Percentiles rank a stretch among this genome's conserved stretches.
These are phyloP conservation scores for Dreissena rostriformis DNA, from an alignment of 1,140 invertebrate species.

Conservation along the genomic window DNA sequence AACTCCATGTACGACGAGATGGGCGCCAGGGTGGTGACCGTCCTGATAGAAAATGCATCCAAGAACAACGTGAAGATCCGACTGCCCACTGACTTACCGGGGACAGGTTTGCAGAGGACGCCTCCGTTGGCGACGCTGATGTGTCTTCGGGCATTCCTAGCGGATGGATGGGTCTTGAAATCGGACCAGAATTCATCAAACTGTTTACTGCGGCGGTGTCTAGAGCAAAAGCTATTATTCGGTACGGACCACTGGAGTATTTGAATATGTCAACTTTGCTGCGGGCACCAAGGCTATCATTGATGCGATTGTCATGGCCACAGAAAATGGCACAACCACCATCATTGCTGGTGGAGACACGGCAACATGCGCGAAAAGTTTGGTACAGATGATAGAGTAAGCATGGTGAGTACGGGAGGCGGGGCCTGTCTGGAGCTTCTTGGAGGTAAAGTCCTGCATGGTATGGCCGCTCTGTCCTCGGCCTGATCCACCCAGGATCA, in stretches of 20 bases:
- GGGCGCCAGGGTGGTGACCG: too few species aligned
- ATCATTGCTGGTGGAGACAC: constrained; percentile 99
- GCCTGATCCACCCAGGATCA: constrained; percentile 20
- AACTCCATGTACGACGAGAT: too few species aligned
- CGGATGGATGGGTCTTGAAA: constrained; percentile 96
- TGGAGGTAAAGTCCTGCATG: constrained; percentile 96
- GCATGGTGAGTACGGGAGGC: constrained; percentile 99
- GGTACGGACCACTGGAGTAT: constrained; percentile 99
- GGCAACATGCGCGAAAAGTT: constrained; percentile 98
- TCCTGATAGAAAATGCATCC: too few species aligned
- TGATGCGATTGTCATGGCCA: constrained; percentile 97
- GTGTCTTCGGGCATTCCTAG: too few species aligned
- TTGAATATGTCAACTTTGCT: constrained; percentile 97
- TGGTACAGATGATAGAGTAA: constrained; percentile 97
- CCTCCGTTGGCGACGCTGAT: too few species aligned
- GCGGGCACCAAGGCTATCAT: constrained; percentile 95
- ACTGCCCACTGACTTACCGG: too few species aligned
- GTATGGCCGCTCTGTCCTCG: constrained; percentile 93
- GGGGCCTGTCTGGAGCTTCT: constrained; percentile 98
- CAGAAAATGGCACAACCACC: constrained; percentile 89
- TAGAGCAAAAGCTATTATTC: constrained; percentile 97
- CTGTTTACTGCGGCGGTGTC: constrained; percentile 90
- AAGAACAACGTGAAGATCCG: too few species aligned
- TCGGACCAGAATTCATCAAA: constrained; percentile 93
- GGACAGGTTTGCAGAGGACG: too few species aligned